phyloP scores from a whole-genome alignment of 2,888 invertebrate genomes.

The Hermaeophaga mercurialis region DNA sequence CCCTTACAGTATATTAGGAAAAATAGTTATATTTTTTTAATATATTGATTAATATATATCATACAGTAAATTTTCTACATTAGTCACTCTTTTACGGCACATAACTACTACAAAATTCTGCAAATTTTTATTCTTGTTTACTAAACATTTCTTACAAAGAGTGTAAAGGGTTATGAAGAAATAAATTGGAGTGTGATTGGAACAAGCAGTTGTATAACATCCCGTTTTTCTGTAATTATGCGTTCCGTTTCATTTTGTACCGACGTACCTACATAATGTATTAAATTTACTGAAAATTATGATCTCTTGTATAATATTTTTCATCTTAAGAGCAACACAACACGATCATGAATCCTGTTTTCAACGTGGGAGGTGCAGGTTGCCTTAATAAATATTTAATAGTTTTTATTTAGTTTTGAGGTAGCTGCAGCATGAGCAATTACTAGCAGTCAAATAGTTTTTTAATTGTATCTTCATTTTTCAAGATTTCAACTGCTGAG shows the following conservation, averaged over 20 bases:
- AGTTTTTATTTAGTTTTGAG: slow-evolving; percentile 10
- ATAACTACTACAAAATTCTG: no score
- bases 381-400: slow-evolving; percentile 18
- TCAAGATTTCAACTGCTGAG: not conserved
- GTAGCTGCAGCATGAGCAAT: not conserved
- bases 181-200: not conserved
- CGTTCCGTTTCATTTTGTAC: slow-evolving; percentile 14
- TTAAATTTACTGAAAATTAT: slow-evolving; percentile 4
- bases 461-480: not conserved
- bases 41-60: no score
- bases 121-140: no score
- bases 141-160: no score
- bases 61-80: no score
- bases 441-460: not conserved
- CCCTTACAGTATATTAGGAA: no score
- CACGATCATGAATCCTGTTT: slow-evolving; percentile 16
- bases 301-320: not conserved
- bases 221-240: slow-evolving; percentile 14
- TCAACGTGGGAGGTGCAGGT: slow-evolving; percentile 16
- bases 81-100: no score
- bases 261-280: slow-evolving; percentile 10
- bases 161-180: not conserved
- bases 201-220: not conserved
- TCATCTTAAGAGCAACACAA: slow-evolving; percentile 3
- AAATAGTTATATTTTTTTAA: no score